These are phyloP conservation scores for Microplitis demolitor DNA, from an alignment of 1,140 invertebrate genomes.

Conservation along the genomic window DNA sequence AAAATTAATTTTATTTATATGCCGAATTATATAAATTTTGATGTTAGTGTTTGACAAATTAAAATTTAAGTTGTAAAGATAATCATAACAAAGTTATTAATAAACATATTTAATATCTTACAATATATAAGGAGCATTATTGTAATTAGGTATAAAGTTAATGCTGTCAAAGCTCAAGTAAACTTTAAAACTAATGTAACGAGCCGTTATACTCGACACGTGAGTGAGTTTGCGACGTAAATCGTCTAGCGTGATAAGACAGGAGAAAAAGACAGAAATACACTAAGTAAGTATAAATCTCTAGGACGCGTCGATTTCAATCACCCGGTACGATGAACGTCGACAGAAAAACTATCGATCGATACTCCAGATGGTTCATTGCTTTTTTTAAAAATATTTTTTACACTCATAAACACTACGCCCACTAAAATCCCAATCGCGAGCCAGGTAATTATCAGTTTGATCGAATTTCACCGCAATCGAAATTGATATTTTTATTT, in stretches of 20 bases:
- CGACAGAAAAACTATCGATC: constrained; percentile 30
- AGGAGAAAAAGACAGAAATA: background rate
- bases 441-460: constrained; percentile 9
- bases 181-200: no score
- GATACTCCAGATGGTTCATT: constrained; percentile 21
- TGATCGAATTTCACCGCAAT: constrained; percentile 25
- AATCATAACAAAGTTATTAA: no score
- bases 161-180: no score
- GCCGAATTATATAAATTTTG: no score
- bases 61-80: no score
- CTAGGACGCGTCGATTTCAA: constrained; percentile 32
- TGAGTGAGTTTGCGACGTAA: background rate
- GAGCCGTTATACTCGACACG: background rate
- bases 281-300: constrained; percentile 20
- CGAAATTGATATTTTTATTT: constrained; percentile 29
- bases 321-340: constrained; percentile 34
- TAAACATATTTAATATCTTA: no score
- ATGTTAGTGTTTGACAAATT: no score
- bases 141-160: no score
- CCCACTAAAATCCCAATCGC: no score
- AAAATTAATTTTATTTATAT: no score
- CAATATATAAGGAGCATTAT: no score
- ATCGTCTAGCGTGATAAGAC: background rate
- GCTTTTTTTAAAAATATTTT: background rate
- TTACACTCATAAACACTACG: background rate